Evolutionary conservation across 2,113 vertebrate genomes (phyloP).

Genomic region (Notechis scutatus): DNA sequence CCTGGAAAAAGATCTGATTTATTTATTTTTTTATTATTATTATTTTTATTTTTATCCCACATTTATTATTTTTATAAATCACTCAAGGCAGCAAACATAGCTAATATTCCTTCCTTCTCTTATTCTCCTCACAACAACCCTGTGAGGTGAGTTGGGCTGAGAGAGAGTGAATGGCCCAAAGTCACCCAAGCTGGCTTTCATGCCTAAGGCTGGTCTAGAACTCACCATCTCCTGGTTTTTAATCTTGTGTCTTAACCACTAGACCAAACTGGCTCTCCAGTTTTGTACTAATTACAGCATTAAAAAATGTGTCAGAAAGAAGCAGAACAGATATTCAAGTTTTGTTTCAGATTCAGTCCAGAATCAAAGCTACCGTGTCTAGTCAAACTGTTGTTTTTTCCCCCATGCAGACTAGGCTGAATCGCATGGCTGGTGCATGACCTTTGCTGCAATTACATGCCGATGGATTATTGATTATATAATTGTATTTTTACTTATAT

Average conservation of each 20-base stretch:
- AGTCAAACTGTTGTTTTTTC: neutral
- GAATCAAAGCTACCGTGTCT: neutral
- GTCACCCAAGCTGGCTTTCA: neutral
- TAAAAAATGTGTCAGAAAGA: neutral
- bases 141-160: neutral
- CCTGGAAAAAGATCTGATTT: neutral
- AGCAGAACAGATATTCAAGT: neutral
- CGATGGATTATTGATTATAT: neutral
- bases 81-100: neutral
- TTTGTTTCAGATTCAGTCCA: neutral
- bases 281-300: neutral
- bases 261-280: neutral
- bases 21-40: neutral
- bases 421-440: neutral
- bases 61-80: too few species aligned
- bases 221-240: neutral
- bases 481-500: neutral
- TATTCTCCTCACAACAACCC: neutral
- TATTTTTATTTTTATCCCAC: neutral
- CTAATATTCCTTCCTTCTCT: neutral
- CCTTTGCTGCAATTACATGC: neutral
- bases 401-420: neutral
- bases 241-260: neutral
- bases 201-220: neutral
- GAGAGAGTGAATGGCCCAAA: neutral